Base-by-base conservation (phyloP, 37 sponge, comb jelly and placozoan species). In the Agelas oroides region DNA sequence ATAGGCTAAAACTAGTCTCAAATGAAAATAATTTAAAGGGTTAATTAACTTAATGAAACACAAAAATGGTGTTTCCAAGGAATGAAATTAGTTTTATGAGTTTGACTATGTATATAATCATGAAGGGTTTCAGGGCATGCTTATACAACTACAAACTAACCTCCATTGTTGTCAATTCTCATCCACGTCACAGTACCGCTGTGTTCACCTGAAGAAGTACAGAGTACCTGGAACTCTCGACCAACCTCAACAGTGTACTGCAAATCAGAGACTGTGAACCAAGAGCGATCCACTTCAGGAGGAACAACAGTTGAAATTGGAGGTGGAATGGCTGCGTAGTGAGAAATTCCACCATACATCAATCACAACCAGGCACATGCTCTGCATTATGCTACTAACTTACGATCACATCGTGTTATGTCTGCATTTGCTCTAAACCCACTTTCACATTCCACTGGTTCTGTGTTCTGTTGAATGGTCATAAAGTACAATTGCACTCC, bases 371-470 rank as follows among this genome's bases (percentile, higher is more conserved):
- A 46, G 46, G 46, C 46, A 3, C 46, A 46, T 46, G 46, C 46
- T 12, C 46, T 46, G 46, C 46, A 46, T 46, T 12, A 3, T 46
- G 46, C 46, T 46, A 46, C 46, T 46, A 18, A 36, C 75, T 60
- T 21, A 77, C 78, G 41, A 37, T 3, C 14, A 46, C 78, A 77
- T 15, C 13, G 24, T 20, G 78, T 77, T 35, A 35, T 21, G 20
- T 64, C 61, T 12, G 64, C 24, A n/a, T 77, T 77, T 32, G 64
- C 23, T n/a, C 38, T 14, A 27, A 38, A 77, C 3, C 78, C 78
- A 31, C 20, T 32, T 2, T 5, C 24, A 60, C 78, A 77, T 19
- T 12, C 2, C n/a, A 77, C 40, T n/a, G 78, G 78, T 63, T 62
- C 25, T 5, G 65, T 77, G 31, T 77, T 77, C 78, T 77, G 53